Evolutionary conservation across 2,113 vertebrate species (phyloP).

Genomic region (Charadrius vociferus): DNA sequence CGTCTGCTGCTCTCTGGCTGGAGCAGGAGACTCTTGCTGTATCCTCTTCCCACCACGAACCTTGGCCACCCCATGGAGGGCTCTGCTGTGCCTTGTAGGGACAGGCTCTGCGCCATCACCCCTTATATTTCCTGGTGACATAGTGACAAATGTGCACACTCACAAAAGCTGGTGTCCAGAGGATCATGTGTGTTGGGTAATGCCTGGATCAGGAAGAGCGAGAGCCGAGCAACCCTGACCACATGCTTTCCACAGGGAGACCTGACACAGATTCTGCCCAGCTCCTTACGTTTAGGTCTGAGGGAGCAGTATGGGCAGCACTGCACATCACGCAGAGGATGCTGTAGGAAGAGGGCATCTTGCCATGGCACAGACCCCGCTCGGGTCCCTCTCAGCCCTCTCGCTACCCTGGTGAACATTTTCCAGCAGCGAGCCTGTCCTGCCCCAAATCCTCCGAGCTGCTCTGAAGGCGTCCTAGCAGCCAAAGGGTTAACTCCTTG

Average conservation of each 20-base stretch:
- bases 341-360: neutral
- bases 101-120: neutral
- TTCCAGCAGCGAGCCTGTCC: accelerated
- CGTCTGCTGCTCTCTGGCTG: neutral
- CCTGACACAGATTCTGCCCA: neutral
- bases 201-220: neutral
- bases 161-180: neutral
- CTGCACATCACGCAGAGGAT: neutral
- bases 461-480: neutral
- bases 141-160: neutral
- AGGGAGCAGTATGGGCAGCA: neutral
- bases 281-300: neutral
- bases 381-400: neutral
- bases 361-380: accelerated
- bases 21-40: neutral
- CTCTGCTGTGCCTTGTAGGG: accelerated
- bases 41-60: accelerated
- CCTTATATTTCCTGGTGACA: accelerated
- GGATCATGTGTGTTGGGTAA: accelerated
- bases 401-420: accelerated
- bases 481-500: neutral
- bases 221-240: neutral
- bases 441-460: neutral
- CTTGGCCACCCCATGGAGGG: neutral
- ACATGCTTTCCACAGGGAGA: accelerated